Evolutionary conservation across 2,113 vertebrate genomes (phyloP), one percentile per base, ranked within the genome.

Genomic region (Eudyptes chrysolophus): DNA sequence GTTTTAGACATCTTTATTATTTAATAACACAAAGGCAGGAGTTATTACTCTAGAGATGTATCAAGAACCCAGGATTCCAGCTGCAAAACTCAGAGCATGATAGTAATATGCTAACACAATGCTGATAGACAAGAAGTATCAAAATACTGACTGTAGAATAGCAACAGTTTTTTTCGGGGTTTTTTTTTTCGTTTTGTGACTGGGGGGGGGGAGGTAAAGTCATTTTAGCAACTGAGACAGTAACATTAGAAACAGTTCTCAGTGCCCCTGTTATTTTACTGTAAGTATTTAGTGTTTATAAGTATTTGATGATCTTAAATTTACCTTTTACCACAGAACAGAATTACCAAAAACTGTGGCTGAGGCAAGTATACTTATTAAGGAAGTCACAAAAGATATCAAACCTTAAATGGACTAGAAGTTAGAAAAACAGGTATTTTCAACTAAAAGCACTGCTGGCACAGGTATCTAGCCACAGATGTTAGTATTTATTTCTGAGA

Each of bases 1-100:
- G 74, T 70, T 97, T 97, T 27, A 93, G 84, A 93, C 70, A 95
- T 83, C 89, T 97, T 97, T 97, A 97, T 97, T 97, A 79, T 94
- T 94, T 66, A 93, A 62, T 66, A 91, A 96, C 94, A 97, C 89
- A 96, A 92, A 92, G n/a, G 70, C 74, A 95, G 21, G 49, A 92
- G 49, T 70, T 92, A 91, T 65, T 52, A 60, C 52, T 95, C 94
- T 95, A 58, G 83, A 82, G 70, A 64, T 62, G 24, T 46, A 86
- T 12, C 49, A 82, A 94, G 64, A 93, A 91, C 44, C 77, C 81
- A 91, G 26, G 62, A 95, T 82, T 91, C 40, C 93, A 93, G 42
- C 62, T 77, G 74, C 61, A 93, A 71, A 94, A 84, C 54, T 68
- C 89, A n/a, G 60, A 89, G 84, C 52, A 85, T 14, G 26, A 85